Conservation (phyloP, 2,113 vertebrate species). For the Noturus placidus region DNA sequence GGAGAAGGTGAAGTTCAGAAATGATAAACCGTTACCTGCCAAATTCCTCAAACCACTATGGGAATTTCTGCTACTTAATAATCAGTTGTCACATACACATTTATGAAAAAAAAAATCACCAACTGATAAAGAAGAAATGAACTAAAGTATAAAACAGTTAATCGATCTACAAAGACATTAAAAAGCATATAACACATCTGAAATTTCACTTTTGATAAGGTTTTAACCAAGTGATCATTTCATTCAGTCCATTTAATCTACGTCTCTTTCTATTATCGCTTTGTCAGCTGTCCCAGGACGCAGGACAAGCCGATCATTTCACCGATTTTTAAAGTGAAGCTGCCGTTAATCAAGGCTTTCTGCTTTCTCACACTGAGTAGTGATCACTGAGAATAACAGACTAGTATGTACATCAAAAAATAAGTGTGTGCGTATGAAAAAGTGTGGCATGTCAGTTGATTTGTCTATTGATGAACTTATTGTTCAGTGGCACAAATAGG, state of each 20-base stretch:
- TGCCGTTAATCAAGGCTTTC: background rate
- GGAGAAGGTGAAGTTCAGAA: background rate
- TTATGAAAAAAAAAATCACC: background rate
- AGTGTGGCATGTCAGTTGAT: background rate
- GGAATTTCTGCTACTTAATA: background rate
- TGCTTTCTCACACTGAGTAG: background rate
- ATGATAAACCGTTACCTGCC: slow-evolving; percentile 5
- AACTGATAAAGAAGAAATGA: background rate
- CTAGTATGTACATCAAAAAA: background rate
- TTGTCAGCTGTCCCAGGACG: background rate
- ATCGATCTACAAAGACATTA: background rate
- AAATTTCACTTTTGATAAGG: background rate
- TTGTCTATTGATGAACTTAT: background rate
- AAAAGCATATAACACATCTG: background rate
- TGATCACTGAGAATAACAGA: background rate
- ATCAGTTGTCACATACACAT: background rate
- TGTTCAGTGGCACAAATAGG: background rate
- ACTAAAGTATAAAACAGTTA: background rate
- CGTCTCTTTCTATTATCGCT: background rate
- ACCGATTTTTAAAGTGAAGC: background rate
- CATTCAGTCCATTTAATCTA: background rate
- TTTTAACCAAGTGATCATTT: background rate
- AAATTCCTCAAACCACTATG: slow-evolving; percentile 4
- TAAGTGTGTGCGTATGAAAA: too few relatives aligned
- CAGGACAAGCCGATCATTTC: background rate